phyloP scores from a whole-genome alignment of 2,797 vertebrate species.

The Chelon auratus region DNA sequence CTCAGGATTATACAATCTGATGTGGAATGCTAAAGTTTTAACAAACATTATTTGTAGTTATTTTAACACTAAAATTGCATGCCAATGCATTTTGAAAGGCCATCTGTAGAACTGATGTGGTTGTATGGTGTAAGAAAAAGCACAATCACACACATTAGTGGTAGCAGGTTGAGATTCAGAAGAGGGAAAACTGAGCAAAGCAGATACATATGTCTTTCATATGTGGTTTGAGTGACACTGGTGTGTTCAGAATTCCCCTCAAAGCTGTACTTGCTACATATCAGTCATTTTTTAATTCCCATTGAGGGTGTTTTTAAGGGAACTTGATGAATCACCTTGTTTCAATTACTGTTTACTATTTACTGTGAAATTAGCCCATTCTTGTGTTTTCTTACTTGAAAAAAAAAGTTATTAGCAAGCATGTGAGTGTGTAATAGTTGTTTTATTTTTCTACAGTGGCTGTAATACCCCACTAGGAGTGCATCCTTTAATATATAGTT shows the following conservation, averaged over 20 bases:
- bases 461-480: conserved; percentile 72
- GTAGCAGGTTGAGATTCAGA: not conserved
- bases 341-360: conserved; percentile 61
- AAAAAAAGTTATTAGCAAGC: conserved; percentile 69
- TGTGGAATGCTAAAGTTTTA: conserved; percentile 13
- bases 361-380: conserved; percentile 77
- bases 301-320: conserved; percentile 16
- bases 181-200: no score
- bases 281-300: conserved; percentile 11
- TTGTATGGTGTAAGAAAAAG: conserved; percentile 48
- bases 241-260: not conserved
- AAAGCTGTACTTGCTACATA: conserved; percentile 27
- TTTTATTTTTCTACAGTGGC: conserved; percentile 76
- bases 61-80: conserved; percentile 42
- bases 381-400: conserved; percentile 69
- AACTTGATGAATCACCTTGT: conserved; percentile 28
- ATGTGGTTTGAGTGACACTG: conserved; percentile 18
- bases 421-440: conserved; percentile 73
- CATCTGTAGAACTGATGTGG: conserved; percentile 6
- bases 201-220: not conserved
- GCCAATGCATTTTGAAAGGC: conserved; percentile 30
- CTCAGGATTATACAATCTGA: conserved; percentile 41
- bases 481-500: conserved; percentile 71
- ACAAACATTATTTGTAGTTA: not conserved
- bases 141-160: conserved; percentile 48